phyloP scores from a whole-genome alignment of 2,888 invertebrate species.

The Lapara coniferarum region DNA sequence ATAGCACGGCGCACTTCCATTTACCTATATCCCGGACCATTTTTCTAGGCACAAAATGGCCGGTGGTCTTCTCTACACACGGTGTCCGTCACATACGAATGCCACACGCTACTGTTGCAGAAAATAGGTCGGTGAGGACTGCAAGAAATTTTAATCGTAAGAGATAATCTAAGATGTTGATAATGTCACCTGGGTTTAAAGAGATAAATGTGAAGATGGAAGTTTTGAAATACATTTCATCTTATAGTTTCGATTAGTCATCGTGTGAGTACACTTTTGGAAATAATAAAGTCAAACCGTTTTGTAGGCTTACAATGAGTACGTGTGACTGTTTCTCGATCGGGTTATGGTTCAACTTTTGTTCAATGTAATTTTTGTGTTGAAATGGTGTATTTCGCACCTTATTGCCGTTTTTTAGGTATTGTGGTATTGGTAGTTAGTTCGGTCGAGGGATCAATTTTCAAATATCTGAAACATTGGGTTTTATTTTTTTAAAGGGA shows the following conservation, averaged over 20 bases:
- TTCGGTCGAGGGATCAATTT: too few species aligned
- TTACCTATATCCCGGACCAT: conserved; percentile 63
- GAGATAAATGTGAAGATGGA: conserved; percentile 42
- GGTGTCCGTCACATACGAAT: conserved; percentile 49
- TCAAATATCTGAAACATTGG: too few species aligned
- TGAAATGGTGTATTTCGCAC: too few species aligned
- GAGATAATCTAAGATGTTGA: conserved; percentile 44
- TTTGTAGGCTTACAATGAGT: too few species aligned
- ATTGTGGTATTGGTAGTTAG: too few species aligned
- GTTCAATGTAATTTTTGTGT: too few species aligned
- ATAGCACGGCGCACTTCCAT: conserved; percentile 54
- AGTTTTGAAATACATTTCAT: conserved; percentile 23
- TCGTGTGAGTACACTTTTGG: background rate
- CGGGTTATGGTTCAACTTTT: too few species aligned
- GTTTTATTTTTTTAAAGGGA: too few species aligned
- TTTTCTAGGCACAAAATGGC: conserved; percentile 48
- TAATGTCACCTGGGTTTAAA: conserved; percentile 46
- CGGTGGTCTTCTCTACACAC: conserved; percentile 41
- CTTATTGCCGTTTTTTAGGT: too few species aligned
- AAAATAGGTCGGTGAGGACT: conserved; percentile 44
- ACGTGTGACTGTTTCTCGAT: too few species aligned
- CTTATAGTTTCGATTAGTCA: background rate
- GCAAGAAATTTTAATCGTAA: conserved; percentile 33
- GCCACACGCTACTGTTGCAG: conserved; percentile 39
- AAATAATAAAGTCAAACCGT: background rate